Percentiles rank a stretch among this genome's conserved stretches.
Evolutionary conservation across 2,113 vertebrate species (phyloP).

Genomic region (Tyto alba): DNA sequence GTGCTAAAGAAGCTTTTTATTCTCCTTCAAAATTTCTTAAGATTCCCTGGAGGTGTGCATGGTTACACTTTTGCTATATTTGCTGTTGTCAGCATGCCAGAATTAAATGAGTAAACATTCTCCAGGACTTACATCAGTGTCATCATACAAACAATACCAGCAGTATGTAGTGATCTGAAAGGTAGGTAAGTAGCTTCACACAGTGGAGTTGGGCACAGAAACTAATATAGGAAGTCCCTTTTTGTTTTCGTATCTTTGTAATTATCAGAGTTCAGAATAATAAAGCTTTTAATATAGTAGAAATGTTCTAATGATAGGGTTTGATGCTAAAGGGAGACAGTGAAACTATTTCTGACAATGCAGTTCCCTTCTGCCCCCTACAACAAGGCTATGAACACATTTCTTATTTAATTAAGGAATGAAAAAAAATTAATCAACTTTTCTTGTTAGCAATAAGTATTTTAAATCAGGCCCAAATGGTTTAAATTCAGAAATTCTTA

Average conservation of each 20-base stretch:
- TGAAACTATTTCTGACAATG: not conserved
- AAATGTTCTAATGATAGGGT: not conserved
- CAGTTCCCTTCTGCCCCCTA: not conserved
- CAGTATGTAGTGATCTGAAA: not conserved
- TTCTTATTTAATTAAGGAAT: not conserved
- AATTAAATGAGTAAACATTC: slow-evolving; percentile 8
- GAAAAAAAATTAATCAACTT: not conserved
- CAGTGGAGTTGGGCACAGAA: not conserved
- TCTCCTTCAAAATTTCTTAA: not conserved
- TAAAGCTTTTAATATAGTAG: not conserved
- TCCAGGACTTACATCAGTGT: not conserved
- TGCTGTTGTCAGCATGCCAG: slow-evolving; percentile 1
- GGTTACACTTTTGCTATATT: not conserved
- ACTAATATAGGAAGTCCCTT: not conserved
- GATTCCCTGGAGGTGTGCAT: not conserved
- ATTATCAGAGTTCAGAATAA: not conserved
- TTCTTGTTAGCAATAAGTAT: not conserved
- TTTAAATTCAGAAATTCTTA: not conserved
- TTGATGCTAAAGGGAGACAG: not conserved
- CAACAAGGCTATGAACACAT: not conserved
- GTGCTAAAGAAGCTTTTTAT: not conserved
- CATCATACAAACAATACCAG: not conserved
- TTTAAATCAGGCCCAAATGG: not conserved
- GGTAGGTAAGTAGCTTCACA: not conserved
- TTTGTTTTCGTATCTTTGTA: not conserved